Percentiles rank a stretch among this genome's conserved stretches.
phyloP scores from a whole-genome alignment of 92 coral and sea anemone genomes.

The Siderastrea siderea region DNA sequence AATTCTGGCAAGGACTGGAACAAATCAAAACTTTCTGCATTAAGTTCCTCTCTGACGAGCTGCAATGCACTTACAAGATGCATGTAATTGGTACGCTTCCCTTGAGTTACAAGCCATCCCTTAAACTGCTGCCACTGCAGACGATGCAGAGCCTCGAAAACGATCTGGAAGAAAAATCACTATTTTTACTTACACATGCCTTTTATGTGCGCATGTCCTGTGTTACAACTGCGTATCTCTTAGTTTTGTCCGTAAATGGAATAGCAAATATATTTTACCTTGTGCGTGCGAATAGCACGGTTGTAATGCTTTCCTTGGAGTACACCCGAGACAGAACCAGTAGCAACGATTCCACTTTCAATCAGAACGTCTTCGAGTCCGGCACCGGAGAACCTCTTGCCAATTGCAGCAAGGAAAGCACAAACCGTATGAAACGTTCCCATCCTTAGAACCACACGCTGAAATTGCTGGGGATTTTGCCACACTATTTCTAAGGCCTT shows the following conservation, averaged over 20 bases:
- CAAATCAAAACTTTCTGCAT: slow-evolving; percentile 35
- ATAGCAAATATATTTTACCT: slow-evolving; percentile 36
- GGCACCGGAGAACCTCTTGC: slow-evolving; percentile 65
- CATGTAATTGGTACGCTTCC: slow-evolving; percentile 37
- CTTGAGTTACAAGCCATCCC: slow-evolving; percentile 37
- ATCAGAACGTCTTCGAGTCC: slow-evolving; percentile 68
- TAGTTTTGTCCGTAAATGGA: slow-evolving; percentile 25
- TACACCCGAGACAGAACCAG: slow-evolving; percentile 67
- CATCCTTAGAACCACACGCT: slow-evolving; percentile 66
- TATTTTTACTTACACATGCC: slow-evolving; percentile 33
- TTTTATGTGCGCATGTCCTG: slow-evolving; percentile 38
- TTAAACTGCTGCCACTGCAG: slow-evolving; percentile 65
- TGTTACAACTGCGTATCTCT: slow-evolving; percentile 29
- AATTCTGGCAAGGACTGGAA: slow-evolving; percentile 61
- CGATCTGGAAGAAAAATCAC: slow-evolving; percentile 35
- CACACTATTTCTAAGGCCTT: slow-evolving; percentile 65
- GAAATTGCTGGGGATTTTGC: slow-evolving; percentile 50
- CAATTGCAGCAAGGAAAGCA: slow-evolving; percentile 68
- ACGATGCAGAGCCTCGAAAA: slow-evolving; percentile 65
- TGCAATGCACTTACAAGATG: slow-evolving; percentile 36
- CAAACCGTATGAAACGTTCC: slow-evolving; percentile 70
- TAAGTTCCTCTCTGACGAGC: slow-evolving; percentile 59
- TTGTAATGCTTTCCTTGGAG: slow-evolving; percentile 70
- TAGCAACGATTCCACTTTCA: slow-evolving; percentile 62
- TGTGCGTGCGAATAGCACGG: slow-evolving; percentile 47